Evolutionary conservation across 2,113 vertebrate genomes (phyloP).

Genomic region (Archocentrus centrarchus): DNA sequence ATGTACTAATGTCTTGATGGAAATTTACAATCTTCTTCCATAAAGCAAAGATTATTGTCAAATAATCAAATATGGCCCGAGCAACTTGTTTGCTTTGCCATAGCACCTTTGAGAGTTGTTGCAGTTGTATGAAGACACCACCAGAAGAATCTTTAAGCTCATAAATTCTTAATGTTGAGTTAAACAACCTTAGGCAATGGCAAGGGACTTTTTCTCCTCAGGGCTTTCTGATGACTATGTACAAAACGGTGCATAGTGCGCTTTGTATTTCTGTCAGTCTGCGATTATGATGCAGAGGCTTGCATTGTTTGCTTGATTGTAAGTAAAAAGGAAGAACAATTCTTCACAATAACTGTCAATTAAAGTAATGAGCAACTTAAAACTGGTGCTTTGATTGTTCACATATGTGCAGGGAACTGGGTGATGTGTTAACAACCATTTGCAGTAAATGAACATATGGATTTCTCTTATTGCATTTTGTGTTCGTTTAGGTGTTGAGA

Average conservation of each 20-base stretch:
- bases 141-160: conserved; percentile 56
- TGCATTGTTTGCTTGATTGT: background rate
- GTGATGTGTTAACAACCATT: background rate
- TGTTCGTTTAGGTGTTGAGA: background rate
- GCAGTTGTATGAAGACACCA: conserved; percentile 18
- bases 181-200: conserved; percentile 64
- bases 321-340: background rate
- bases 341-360: background rate
- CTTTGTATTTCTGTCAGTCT: conserved; percentile 31
- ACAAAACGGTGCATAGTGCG: conserved; percentile 31
- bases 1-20: background rate
- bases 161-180: conserved; percentile 79
- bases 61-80: conserved; percentile 58
- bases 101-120: conserved; percentile 48
- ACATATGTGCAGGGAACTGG: background rate
- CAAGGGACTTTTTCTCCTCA: conserved; percentile 45
- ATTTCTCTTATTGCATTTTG: background rate
- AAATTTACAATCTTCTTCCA: conserved; percentile 5
- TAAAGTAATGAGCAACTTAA: conserved; percentile 6
- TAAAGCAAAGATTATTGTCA: conserved; percentile 14
- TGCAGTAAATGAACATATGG: background rate
- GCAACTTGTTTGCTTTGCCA: conserved; percentile 57
- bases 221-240: conserved; percentile 64
- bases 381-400: background rate
- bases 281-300: conserved; percentile 9